phyloP scores from a whole-genome alignment of 2,113 vertebrate genomes.

The Elgaria multicarinata region DNA sequence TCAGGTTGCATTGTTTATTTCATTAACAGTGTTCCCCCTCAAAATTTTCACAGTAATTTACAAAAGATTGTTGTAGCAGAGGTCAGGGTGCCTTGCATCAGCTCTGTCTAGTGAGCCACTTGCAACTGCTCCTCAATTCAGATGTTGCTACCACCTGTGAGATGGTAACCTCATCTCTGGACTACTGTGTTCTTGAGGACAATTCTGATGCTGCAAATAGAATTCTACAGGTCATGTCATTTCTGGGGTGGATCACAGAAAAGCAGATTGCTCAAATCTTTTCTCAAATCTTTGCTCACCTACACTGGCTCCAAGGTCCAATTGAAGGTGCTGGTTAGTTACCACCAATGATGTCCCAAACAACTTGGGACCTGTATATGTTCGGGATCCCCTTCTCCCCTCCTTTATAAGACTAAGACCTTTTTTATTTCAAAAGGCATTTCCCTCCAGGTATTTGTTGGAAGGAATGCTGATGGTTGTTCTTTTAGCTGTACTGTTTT shows the following conservation, averaged over 20 bases:
- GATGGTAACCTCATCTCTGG: background rate
- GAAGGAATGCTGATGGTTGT: background rate
- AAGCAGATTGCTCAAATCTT: background rate
- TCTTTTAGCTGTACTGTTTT: background rate
- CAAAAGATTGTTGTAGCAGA: background rate
- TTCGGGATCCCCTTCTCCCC: background rate
- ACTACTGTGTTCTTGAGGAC: background rate
- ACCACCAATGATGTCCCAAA: background rate
- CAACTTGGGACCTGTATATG: background rate
- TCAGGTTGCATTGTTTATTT: background rate
- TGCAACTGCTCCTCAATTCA: background rate
- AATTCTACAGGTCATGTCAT: background rate
- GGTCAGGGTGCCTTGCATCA: background rate
- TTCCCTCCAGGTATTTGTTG: background rate
- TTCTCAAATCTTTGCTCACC: background rate
- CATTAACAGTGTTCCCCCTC: too few species aligned
- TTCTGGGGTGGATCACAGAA: background rate
- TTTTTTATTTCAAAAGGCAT: background rate
- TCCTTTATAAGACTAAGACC: background rate
- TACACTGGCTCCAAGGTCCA: background rate
- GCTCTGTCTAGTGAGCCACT: background rate
- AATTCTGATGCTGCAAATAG: background rate
- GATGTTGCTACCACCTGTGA: background rate
- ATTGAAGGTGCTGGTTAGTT: background rate
- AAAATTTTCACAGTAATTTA: background rate